Conservation (phyloP, 2,113 vertebrate genomes). For the Todiramphus chloris region DNA sequence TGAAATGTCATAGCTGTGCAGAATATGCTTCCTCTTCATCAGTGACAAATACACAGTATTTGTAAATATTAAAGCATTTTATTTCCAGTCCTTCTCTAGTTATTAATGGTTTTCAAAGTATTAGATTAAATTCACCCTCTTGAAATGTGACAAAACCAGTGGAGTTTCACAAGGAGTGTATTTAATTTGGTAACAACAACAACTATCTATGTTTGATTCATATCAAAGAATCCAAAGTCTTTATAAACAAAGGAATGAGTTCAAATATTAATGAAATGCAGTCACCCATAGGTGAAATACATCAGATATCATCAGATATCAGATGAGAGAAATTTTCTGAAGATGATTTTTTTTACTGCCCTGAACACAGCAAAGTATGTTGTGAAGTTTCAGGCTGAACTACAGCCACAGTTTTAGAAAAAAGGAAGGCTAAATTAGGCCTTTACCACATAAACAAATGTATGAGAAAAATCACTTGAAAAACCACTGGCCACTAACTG, state of each 20-base stretch:
- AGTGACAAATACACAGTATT: background rate
- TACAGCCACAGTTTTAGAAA: background rate
- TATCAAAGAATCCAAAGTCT: background rate
- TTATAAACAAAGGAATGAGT: background rate
- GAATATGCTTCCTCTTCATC: background rate
- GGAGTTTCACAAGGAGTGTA: background rate
- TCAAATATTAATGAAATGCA: background rate
- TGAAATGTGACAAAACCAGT: background rate
- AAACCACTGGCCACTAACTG: background rate
- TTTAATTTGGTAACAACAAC: background rate
- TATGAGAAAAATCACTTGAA: background rate
- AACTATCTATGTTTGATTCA: background rate
- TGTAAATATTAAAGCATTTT: background rate
- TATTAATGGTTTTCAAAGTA: background rate
- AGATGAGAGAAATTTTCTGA: background rate
- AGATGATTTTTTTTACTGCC: background rate
- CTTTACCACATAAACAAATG: background rate
- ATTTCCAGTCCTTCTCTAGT: background rate
- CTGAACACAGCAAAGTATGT: background rate
- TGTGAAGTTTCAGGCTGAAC: background rate
- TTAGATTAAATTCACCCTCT: background rate
- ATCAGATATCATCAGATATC: background rate
- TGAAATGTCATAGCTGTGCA: background rate
- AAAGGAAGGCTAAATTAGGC: background rate
- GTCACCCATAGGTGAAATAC: background rate